Conservation (phyloP, 2,797 vertebrate genomes). For the Tapera naevia region DNA sequence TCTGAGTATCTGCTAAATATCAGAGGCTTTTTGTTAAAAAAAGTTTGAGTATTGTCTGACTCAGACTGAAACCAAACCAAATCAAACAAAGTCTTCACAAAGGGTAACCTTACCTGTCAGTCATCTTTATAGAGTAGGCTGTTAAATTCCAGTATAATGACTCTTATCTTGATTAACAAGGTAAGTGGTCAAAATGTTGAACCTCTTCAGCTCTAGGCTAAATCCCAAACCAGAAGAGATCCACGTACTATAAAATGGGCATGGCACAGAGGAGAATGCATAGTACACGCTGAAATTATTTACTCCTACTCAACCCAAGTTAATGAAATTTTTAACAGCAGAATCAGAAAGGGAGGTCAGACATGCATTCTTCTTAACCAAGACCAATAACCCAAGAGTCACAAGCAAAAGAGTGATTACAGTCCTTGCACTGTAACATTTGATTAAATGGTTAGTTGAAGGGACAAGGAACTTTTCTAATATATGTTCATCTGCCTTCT, state of each 20-base stretch:
- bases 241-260: background rate
- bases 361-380: background rate
- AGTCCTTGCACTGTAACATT: background rate
- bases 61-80: conserved; percentile 54
- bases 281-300: background rate
- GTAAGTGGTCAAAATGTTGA: background rate
- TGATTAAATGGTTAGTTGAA: background rate
- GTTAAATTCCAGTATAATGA: conserved; percentile 20
- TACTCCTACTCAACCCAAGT: background rate
- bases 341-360: background rate
- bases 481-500: background rate
- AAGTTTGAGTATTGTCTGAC: conserved; percentile 17
- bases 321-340: background rate
- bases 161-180: background rate
- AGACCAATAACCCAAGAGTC: background rate
- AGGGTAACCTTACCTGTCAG: background rate
- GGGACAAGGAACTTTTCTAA: background rate
- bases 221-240: background rate
- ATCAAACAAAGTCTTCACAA: background rate
- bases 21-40: background rate
- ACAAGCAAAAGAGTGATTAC: background rate
- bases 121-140: background rate
- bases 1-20: background rate
- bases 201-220: background rate
- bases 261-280: background rate